A percentile compares a stretch with the other conserved stretches of the same genome.
phyloP scores from a whole-genome alignment of 2,888 invertebrate genomes.

The Leptopilina myrica region DNA sequence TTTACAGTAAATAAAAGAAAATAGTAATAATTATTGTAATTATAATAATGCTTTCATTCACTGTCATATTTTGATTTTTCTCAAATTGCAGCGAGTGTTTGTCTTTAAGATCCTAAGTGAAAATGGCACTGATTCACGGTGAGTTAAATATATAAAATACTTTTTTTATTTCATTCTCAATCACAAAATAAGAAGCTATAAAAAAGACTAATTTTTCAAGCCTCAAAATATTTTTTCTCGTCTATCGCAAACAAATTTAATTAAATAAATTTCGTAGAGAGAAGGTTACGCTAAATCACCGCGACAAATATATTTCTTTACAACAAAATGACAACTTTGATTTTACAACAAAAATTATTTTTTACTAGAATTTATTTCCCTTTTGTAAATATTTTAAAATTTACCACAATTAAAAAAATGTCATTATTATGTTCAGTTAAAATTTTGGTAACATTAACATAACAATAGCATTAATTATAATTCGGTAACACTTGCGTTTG shows the following conservation, averaged over 20 bases:
- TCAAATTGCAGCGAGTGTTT: slow-evolving; percentile 38
- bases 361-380: too few relatives aligned
- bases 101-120: slow-evolving; percentile 25
- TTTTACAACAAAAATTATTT: slow-evolving; percentile 42
- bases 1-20: slow-evolving; percentile 15
- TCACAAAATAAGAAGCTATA: slow-evolving; percentile 5
- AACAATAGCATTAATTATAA: too few relatives aligned
- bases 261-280: slow-evolving; percentile 71
- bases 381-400: too few relatives aligned
- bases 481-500: too few relatives aligned
- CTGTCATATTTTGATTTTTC: slow-evolving; percentile 45
- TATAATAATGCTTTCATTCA: slow-evolving; percentile 14
- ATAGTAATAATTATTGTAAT: too few relatives aligned
- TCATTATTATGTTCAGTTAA: too few relatives aligned
- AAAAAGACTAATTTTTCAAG: slow-evolving; percentile 34
- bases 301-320: slow-evolving; percentile 30
- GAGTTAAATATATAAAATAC: slow-evolving; percentile 33
- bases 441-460: too few relatives aligned
- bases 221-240: slow-evolving; percentile 62
- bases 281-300: slow-evolving; percentile 58
- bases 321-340: slow-evolving; percentile 42
- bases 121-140: slow-evolving; percentile 74
- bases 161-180: slow-evolving; percentile 17
- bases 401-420: too few relatives aligned
- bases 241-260: slow-evolving; percentile 72